A percentile compares a stretch with the other conserved stretches of the same genome.
These are phyloP conservation scores for Pantala flavescens DNA, from an alignment of 1,140 invertebrate genomes.

Conservation along the genomic window DNA sequence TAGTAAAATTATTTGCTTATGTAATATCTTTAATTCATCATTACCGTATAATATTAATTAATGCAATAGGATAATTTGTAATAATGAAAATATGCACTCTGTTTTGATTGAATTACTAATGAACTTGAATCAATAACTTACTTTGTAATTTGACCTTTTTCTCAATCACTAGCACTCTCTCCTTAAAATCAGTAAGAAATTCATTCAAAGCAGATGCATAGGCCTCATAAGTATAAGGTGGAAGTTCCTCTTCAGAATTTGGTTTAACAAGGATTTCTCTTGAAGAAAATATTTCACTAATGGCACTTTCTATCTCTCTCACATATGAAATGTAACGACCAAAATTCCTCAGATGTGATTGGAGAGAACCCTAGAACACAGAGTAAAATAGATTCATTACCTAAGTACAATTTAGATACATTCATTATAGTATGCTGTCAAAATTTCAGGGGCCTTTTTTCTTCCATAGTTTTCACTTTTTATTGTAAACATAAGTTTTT, in stretches of 20 bases:
- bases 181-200: constrained; percentile 26
- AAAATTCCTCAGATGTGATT: not conserved
- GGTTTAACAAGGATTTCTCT: too few relatives aligned
- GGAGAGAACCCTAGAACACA: constrained; percentile 4
- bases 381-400: too few relatives aligned
- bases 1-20: too few relatives aligned
- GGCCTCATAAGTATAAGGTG: constrained; percentile 24
- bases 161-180: constrained; percentile 26
- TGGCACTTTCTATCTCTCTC: not conserved
- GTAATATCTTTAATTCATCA: too few relatives aligned
- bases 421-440: too few relatives aligned
- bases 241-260: not conserved
- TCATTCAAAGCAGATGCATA: constrained; percentile 24
- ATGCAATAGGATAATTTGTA: too few relatives aligned
- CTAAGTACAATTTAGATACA: too few relatives aligned
- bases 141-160: constrained; percentile 28
- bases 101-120: too few relatives aligned
- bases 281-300: not conserved
- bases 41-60: too few relatives aligned
- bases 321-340: not conserved
- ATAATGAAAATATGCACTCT: not conserved
- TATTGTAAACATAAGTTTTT: too few relatives aligned
- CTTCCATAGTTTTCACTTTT: too few relatives aligned
- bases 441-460: too few relatives aligned
- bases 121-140: constrained; percentile 20